These are phyloP conservation scores for Epiblema foenella DNA, from an alignment of 2,888 invertebrate genomes.

Conservation along the genomic window DNA sequence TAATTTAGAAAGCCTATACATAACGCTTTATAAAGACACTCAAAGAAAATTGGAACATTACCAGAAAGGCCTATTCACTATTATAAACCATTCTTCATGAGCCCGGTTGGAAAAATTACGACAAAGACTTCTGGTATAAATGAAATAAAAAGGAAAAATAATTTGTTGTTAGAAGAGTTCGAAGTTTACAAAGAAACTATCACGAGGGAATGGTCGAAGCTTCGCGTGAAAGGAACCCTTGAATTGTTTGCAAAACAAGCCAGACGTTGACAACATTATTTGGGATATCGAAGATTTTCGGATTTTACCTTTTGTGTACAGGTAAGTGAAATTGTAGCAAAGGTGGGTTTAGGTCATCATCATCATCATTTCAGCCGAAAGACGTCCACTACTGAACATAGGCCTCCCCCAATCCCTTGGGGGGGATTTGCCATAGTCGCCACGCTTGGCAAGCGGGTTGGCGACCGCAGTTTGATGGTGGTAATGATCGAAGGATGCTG, in stretches of 20 bases:
- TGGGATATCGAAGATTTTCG: not conserved
- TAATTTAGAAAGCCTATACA: not conserved
- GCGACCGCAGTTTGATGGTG: no score
- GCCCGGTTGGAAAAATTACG: conserved; percentile 35
- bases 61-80: conserved; percentile 17
- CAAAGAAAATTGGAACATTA: conserved; percentile 41
- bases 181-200: conserved; percentile 51
- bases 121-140: conserved; percentile 39
- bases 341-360: no score
- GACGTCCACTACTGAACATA: no score
- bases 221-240: conserved; percentile 49
- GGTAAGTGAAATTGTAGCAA: no score
- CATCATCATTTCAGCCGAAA: no score
- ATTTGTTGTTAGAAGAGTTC: conserved; percentile 57
- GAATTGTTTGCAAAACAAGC: conserved; percentile 52
- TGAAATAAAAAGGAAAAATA: conserved; percentile 50
- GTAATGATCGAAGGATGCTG: no score
- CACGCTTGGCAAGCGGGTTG: no score
- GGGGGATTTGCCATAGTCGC: no score
- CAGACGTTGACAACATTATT: conserved; percentile 34
- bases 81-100: conserved; percentile 33
- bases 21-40: conserved; percentile 17
- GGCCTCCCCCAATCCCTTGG: no score
- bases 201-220: conserved; percentile 53
- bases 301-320: no score